Evolutionary conservation across 1,140 invertebrate species (phyloP).

Genomic region (Drosophila persimilis): DNA sequence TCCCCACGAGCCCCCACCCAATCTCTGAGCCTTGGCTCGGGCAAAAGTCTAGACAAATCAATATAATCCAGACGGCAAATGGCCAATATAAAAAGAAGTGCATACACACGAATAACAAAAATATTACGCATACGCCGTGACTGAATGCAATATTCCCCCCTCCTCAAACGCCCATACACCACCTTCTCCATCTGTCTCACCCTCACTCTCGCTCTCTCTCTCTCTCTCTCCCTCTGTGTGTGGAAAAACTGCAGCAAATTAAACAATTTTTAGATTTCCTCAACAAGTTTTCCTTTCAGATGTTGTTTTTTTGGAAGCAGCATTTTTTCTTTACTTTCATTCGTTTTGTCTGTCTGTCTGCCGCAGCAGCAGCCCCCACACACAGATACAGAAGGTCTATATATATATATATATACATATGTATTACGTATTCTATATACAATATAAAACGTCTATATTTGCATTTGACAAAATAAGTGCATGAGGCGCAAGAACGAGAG

Average conservation of each 20-base stretch:
- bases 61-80: constrained; percentile 73
- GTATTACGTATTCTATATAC: constrained; percentile 36
- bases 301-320: constrained; percentile 21
- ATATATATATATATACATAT: constrained; percentile 36
- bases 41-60: constrained; percentile 61
- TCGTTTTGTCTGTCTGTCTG: constrained; percentile 36
- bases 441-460: constrained; percentile 67
- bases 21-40: constrained; percentile 41
- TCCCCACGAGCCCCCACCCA: not conserved
- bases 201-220: not conserved
- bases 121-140: constrained; percentile 74
- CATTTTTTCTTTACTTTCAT: constrained; percentile 11
- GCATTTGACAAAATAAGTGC: constrained; percentile 80
- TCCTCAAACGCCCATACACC: too few relatives aligned
- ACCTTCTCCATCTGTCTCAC: too few relatives aligned
- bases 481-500: constrained; percentile 38
- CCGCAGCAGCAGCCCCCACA: constrained; percentile 12
- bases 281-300: constrained; percentile 34
- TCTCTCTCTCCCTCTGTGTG: not conserved
- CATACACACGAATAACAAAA: constrained; percentile 38
- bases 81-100: constrained; percentile 58
- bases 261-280: constrained; percentile 77
- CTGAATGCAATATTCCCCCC: constrained; percentile 18
- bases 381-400: constrained; percentile 11
- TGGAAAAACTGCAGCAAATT: constrained; percentile 67